Evolutionary conservation across 2,113 vertebrate species (phyloP).

Genomic region (Sitta europaea): DNA sequence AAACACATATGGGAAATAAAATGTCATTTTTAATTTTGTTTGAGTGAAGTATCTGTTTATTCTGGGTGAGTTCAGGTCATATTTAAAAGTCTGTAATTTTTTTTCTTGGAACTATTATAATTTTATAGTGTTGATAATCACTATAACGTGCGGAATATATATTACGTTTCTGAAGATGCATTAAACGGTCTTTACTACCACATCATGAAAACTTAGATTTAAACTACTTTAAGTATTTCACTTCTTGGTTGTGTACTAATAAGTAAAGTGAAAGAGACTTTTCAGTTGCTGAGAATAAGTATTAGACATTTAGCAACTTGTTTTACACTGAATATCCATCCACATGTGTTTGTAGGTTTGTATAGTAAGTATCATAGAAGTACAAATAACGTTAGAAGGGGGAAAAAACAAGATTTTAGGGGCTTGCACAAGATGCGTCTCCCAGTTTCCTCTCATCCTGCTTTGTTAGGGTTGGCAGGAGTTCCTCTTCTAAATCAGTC

Average conservation of each 20-base stretch:
- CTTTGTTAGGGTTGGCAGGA: slow-evolving; percentile 8
- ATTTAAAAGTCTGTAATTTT: not conserved
- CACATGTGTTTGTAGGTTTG: not conserved
- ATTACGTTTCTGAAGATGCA: fast-evolving
- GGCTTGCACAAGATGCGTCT: not conserved
- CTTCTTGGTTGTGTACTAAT: not conserved
- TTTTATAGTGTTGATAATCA: not conserved
- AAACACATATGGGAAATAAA: fast-evolving
- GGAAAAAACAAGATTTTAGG: not conserved
- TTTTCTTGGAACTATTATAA: not conserved
- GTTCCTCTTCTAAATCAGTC: slow-evolving; percentile 8
- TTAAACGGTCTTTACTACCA: not conserved
- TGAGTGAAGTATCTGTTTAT: not conserved
- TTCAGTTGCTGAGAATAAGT: not conserved
- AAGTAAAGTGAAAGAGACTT: not conserved
- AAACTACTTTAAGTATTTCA: not conserved
- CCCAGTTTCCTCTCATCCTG: not conserved
- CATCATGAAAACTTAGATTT: not conserved
- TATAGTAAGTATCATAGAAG: not conserved
- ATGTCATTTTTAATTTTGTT: not conserved
- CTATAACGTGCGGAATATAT: not conserved
- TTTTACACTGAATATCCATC: not conserved
- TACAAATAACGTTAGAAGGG: not conserved
- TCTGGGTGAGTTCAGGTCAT: not conserved
- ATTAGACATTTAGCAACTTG: not conserved